These are phyloP conservation scores for Drosophila eohydei DNA, from an alignment of 2,888 invertebrate species.

Conservation along the genomic window DNA sequence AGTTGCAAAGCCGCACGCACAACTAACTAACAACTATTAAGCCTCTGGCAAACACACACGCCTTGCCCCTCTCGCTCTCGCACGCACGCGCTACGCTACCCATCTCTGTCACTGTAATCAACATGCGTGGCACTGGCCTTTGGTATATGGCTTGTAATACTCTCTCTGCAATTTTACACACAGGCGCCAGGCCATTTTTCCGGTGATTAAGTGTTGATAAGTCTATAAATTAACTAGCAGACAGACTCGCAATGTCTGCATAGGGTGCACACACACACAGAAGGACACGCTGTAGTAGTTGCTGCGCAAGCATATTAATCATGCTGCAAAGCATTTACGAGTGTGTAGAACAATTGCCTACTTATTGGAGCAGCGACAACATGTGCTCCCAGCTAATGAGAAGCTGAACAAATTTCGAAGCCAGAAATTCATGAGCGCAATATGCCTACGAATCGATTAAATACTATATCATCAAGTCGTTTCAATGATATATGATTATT, in stretches of 20 bases:
- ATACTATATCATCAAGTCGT: constrained; percentile 10
- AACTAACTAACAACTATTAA: constrained; percentile 81
- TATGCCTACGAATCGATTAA: constrained; percentile 35
- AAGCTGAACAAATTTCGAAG: constrained; percentile 20
- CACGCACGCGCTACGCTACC: not conserved
- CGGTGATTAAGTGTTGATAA: constrained; percentile 81
- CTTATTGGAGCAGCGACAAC: constrained; percentile 43
- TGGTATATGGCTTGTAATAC: constrained; percentile 32
- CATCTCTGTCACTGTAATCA: constrained; percentile 61
- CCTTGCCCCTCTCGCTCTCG: not conserved
- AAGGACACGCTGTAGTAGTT: not conserved
- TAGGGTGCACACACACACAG: constrained; percentile 11
- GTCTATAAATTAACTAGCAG: constrained; percentile 77
- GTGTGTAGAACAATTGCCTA: constrained; percentile 60
- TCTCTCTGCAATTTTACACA: constrained; percentile 63
- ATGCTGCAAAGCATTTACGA: constrained; percentile 58
- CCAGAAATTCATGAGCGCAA: constrained; percentile 2
- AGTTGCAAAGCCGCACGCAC: constrained; percentile 62
- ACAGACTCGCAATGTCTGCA: constrained; percentile 49
- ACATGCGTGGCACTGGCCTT: constrained; percentile 69
- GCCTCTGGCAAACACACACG: constrained; percentile 43
- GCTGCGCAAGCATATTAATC: constrained; percentile 61
- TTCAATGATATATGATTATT: constrained; percentile 23
- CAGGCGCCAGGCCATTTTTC: constrained; percentile 68
- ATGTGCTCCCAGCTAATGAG: constrained; percentile 41